phyloP scores from a whole-genome alignment of 2,888 invertebrate genomes.

The Ormia ochracea region DNA sequence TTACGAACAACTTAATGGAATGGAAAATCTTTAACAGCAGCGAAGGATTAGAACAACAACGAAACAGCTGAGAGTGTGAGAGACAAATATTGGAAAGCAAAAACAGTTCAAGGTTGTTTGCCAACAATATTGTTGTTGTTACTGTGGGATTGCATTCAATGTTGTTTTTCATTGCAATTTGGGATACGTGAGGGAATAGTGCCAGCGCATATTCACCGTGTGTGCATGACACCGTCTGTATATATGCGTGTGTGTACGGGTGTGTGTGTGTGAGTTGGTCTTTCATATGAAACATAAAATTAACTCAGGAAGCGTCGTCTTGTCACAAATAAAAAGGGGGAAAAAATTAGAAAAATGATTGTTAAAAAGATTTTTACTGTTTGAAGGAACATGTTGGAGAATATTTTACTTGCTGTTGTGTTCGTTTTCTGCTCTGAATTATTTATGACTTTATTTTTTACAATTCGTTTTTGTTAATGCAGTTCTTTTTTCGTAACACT shows the following conservation, averaged over 20 bases:
- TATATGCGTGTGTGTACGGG: not conserved
- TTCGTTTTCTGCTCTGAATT: slow-evolving; percentile 35
- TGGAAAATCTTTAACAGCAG: slow-evolving; percentile 2
- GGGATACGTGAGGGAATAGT: not conserved
- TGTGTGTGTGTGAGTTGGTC: not conserved
- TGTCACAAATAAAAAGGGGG: slow-evolving; percentile 3
- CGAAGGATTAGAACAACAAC: not conserved
- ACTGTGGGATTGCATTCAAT: not conserved
- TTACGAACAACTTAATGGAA: not conserved
- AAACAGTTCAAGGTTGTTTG: slow-evolving; percentile 62
- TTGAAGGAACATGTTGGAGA: slow-evolving; percentile 31
- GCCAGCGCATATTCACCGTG: not conserved
- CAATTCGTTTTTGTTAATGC: not conserved
- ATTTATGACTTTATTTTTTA: slow-evolving; percentile 49
- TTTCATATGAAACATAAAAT: slow-evolving; percentile 27
- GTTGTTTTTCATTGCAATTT: not conserved
- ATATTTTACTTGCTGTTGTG: slow-evolving; percentile 46
- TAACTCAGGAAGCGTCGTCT: slow-evolving; percentile 56
- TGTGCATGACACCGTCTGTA: not conserved
- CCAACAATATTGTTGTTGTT: slow-evolving; percentile 34
- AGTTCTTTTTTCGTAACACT: not conserved
- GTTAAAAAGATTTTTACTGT: slow-evolving; percentile 55
- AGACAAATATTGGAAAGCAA: not conserved
- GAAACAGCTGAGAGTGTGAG: not conserved
- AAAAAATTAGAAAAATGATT: slow-evolving; percentile 25